These are phyloP conservation scores for Orthosia cruda DNA, from an alignment of 2,888 invertebrate genomes.

Conservation along the genomic window DNA sequence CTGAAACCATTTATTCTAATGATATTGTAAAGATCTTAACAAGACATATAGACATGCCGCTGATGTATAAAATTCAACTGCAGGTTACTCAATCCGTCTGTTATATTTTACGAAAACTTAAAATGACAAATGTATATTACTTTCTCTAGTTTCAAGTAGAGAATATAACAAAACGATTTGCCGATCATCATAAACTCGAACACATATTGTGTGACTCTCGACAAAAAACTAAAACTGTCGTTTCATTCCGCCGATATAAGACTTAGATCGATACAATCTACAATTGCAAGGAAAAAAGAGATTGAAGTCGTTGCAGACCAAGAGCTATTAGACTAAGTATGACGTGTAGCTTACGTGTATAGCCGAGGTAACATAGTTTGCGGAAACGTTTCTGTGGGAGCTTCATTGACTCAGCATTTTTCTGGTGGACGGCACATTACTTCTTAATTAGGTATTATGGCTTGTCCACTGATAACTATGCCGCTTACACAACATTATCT, in stretches of 20 bases:
- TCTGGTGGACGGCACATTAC: no score
- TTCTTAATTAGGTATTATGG: no score
- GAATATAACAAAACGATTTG: constrained; percentile 1
- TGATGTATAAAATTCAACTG: constrained; percentile 27
- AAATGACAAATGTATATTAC: neutral
- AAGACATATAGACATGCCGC: constrained; percentile 27
- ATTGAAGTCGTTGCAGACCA: neutral
- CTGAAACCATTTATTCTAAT: constrained; percentile 51
- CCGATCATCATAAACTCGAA: neutral
- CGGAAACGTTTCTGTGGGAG: no score
- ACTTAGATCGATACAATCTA: constrained; percentile 11
- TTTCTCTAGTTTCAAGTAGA: constrained; percentile 3
- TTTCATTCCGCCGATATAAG: constrained; percentile 2
- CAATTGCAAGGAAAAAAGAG: neutral
- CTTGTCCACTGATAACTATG: neutral
- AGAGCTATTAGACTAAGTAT: neutral
- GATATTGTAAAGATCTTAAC: constrained; percentile 40
- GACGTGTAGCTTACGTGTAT: neutral
- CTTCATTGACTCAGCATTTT: no score
- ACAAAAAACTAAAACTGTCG: constrained; percentile 14
- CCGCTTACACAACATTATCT: neutral
- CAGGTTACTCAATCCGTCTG: constrained; percentile 25
- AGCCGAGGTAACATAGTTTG: neutral
- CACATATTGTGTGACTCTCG: neutral
- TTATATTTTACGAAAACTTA: neutral